Conservation (phyloP, 2,888 invertebrate genomes). For the Netelia virgata region DNA sequence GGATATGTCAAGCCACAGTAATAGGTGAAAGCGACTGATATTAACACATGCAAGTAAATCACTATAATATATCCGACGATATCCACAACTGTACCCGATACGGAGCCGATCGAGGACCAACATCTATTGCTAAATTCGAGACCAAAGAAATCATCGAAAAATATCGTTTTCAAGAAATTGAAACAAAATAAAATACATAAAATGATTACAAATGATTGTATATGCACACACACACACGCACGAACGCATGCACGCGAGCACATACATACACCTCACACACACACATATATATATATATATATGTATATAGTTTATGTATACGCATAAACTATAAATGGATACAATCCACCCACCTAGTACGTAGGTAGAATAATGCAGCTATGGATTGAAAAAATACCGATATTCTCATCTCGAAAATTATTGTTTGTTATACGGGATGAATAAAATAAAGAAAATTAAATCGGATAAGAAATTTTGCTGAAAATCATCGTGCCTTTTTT, state of each 20-base stretch:
- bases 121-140: background rate
- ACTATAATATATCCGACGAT: background rate
- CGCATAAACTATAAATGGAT: background rate
- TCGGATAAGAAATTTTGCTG: no score
- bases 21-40: background rate
- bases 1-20: slow-evolving; percentile 87
- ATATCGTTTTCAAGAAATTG: background rate
- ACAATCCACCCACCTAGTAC: background rate
- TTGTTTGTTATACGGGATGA: background rate
- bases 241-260: background rate
- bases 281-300: no score
- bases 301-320: no score
- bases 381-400: background rate
- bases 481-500: no score
- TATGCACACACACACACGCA: background rate
- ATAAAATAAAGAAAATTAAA: background rate
- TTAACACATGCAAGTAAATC: background rate
- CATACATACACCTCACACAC: no score
- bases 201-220: background rate
- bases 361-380: background rate
- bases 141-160: background rate
- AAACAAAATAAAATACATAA: background rate
- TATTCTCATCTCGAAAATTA: background rate
- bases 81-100: background rate
- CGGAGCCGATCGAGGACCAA: background rate